Evolutionary conservation across 2,797 vertebrate genomes (phyloP), one percentile per base, ranked within the genome.

Genomic region (Parauchenoglanis punctatus): DNA sequence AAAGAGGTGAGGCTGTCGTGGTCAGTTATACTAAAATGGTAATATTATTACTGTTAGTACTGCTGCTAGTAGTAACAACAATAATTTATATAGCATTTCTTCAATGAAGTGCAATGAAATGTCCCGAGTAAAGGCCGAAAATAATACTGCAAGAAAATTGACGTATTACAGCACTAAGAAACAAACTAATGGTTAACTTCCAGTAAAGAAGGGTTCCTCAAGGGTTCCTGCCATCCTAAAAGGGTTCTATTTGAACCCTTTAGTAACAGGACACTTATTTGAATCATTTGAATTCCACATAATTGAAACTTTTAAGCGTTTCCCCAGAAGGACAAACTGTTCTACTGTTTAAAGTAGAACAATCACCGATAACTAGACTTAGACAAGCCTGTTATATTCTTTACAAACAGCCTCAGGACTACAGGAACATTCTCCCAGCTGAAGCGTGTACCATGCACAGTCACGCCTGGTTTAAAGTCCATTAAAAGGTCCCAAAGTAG

Each of bases 1-100:
- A 98, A 97, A 73, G 98, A 99, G 97, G 98, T 98, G 89, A 89
- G 0, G 0, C 11, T 10, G 46, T 52, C 1, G 15, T 6, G 35
- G 11, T 52, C 0, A 56, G 8, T 35, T 18, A 6, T 23, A n/a
- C 68, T 82, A 12, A 13, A 46, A 35, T 20, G 5, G 12, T 35
- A 78, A 54, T 10, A 6, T 23, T n/a, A 25, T 49, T 12, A n/a
- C 13, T 28, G 3, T 20, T 56, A 59, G 1, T 58, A 12, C 28
- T 80, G 0, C 10, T 80, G 23, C 25, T 28, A 52, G 23, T 49
- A 75, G 1, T 23, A 58, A 20, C 20, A 23, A 40, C 13, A 35
- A 61, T 11, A 40, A 46, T 46, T 25, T 75, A 5, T 46, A 23
- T 17, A 44, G 40, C 40, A 12, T 46, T 73, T 72, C 10, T 72